Base-by-base conservation (phyloP, 30 jellyfish, hydroid and myxozoan genomes). In the Catostylus mosaicus region DNA sequence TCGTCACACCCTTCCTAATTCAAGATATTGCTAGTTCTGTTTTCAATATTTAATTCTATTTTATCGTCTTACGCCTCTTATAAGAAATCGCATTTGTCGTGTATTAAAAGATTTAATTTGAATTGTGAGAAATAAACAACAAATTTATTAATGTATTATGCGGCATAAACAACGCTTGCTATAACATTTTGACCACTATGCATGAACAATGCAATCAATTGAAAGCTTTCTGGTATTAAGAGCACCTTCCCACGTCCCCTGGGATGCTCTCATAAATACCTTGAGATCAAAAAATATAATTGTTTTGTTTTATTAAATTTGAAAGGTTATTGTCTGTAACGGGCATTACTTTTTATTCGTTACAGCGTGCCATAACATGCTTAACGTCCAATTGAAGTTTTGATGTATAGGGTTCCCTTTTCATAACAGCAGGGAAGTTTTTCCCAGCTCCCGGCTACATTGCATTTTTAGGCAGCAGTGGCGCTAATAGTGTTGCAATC, bases 181-280 rank as follows among this genome's bases (percentile, higher is more conserved):
- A 50, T 50, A 27, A 50, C 5, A 59, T 23, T 59, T 27, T 59
- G n/a, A 8, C 38, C 12, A 59, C 16, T 7, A 7, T 27, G 8
- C 11, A 2, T 2, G 24, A 23, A 59, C 37, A 23, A 23, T 59
- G 11, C n/a, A 20, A 59, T 23, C 12, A 23, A 24, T 22, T 19
- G 36, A 6, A 59, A 19, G 38, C 71, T 59, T 59, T 59, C 9
- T 0, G 40, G 10, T 16, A 12, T 59, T 37, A 59, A 27, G 6
- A 16, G 38, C 8, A 26, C 12, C 40, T 59, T 59, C 71, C 71
- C 71, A 59, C 71, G 71, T 59, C 37, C 71, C 71, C 71, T 23
- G 36, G 71, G 36, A 23, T 19, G 38, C n/a, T 12, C 11, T 59
- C n/a, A n/a, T n/a, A n/a, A n/a, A n/a, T n/a, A n/a, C n/a, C n/a